Base-by-base conservation (phyloP, 2,888 invertebrate genomes). In the Caenorhabditis imperialis region DNA sequence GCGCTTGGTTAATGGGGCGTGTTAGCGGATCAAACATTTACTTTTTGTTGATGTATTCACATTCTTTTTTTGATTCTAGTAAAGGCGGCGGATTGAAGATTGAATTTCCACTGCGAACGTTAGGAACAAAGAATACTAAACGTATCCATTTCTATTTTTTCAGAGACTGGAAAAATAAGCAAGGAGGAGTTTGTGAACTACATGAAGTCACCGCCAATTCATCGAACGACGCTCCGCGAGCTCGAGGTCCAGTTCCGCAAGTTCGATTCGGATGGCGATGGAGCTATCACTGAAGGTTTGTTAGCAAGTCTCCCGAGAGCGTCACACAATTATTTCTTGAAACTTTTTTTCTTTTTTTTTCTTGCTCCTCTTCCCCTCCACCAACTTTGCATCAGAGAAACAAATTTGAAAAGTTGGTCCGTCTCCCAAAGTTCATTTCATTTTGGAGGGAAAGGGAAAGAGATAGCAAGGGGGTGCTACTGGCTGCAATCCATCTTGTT, bases 81-180 rank as follows among this genome's bases (percentile, higher is more conserved):
- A 10, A 48, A 23, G 54, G 35, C 45, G 37, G 47, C 37, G 6
- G 30, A 44, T 38, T 20, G 50, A 18, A 27, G 30, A 62, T 71
- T 50, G 33, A 48, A 71, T 71, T 61, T 61, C 61, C 22, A 7
- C 37, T 7, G 30, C 27, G 50, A 58, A 63, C 22, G 55, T 40
- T 63, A 30, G 48, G 33, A 8, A 38, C 37, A 47, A 60, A 57
- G 37, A 70, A 53, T 25, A 14, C 38, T n/a, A 33, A n/a, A 3
- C 16, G 48, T 62, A 54, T 74, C 48, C 5, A 30, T 62, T 63
- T 50, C 18, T 58, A n/a, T 38, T 30, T 37, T 69, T 84, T 70
- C 76, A 86, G 86, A 86, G 40, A 79, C 84, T 23, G 86, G 86
- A 23, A 86, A 84, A 65, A 86, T 86, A 60, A 84, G 81, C 77